Evolutionary conservation across 2,888 invertebrate species (phyloP).

Genomic region (Sepioteuthis lessoniana): DNA sequence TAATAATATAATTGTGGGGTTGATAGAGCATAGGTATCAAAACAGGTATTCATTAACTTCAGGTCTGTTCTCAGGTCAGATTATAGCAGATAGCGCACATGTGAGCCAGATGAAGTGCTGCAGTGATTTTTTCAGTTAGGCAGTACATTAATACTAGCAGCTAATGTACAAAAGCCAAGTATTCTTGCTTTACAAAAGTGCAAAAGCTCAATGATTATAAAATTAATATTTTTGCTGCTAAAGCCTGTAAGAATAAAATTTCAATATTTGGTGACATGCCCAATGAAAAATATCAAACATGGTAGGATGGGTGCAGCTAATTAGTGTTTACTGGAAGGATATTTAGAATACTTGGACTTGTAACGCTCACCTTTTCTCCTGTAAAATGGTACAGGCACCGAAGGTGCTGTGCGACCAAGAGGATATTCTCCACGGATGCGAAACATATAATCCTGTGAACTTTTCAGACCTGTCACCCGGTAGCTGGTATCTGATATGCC

Average conservation of each 20-base stretch:
- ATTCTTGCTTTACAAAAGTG: not conserved
- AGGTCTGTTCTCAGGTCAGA: not conserved
- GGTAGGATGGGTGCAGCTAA: not conserved
- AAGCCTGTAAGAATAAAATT: not conserved
- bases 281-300: not conserved
- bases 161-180: not conserved
- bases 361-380: conserved; percentile 66
- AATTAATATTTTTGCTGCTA: not conserved
- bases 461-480: conserved; percentile 80
- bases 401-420: conserved; percentile 95
- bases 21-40: not conserved
- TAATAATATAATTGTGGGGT: not conserved
- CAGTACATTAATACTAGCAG: not conserved
- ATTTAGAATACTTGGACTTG: conserved; percentile 8
- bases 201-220: not conserved
- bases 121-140: not conserved
- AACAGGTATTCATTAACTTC: not conserved
- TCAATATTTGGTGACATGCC: not conserved
- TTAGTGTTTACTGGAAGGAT: not conserved
- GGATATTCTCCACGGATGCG: conserved; percentile 92
- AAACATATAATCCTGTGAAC: conserved; percentile 95
- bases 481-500: conserved; percentile 64
- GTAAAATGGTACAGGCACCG: conserved; percentile 83
- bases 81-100: not conserved
- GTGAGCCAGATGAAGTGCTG: not conserved